Percentiles rank a stretch among this genome's conserved stretches.
These are phyloP conservation scores for Laticauda colubrina DNA, from an alignment of 2,113 vertebrate genomes.

Conservation along the genomic window DNA sequence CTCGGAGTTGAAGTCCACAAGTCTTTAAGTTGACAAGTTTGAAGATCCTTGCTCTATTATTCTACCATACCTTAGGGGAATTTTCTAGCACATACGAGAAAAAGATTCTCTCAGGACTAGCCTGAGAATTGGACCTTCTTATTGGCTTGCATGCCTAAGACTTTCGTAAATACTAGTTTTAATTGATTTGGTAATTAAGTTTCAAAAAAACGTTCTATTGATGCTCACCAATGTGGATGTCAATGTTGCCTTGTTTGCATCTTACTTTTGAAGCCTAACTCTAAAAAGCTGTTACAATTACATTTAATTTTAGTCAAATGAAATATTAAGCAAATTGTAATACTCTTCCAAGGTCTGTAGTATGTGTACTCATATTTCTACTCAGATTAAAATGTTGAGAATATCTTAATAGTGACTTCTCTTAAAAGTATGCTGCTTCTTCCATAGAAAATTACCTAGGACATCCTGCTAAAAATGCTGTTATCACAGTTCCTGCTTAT, in stretches of 20 bases:
- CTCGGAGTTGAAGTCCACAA: no score
- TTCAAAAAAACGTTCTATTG: not conserved
- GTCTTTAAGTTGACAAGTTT: no score
- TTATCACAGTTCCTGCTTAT: conserved; percentile 96
- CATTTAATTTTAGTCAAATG: not conserved
- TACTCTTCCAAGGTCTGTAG: not conserved
- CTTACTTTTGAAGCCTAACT: not conserved
- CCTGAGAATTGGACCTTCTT: not conserved
- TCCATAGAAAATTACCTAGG: conserved; percentile 89
- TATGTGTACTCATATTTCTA: not conserved
- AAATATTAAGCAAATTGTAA: not conserved
- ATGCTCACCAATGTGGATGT: not conserved
- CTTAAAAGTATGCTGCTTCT: not conserved
- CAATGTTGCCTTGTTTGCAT: not conserved
- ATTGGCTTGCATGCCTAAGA: not conserved
- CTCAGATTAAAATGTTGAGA: not conserved
- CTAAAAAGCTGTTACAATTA: not conserved
- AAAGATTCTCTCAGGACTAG: not conserved
- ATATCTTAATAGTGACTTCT: not conserved
- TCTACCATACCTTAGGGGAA: not conserved
- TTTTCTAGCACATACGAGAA: not conserved
- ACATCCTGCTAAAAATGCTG: conserved; percentile 90
- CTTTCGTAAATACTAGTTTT: not conserved
- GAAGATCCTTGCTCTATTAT: not conserved
- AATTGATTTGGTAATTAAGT: not conserved